A percentile compares a stretch with the other conserved stretches of the same genome.
phyloP scores from a whole-genome alignment of 2,113 vertebrate species.

The Bombycilla garrulus region DNA sequence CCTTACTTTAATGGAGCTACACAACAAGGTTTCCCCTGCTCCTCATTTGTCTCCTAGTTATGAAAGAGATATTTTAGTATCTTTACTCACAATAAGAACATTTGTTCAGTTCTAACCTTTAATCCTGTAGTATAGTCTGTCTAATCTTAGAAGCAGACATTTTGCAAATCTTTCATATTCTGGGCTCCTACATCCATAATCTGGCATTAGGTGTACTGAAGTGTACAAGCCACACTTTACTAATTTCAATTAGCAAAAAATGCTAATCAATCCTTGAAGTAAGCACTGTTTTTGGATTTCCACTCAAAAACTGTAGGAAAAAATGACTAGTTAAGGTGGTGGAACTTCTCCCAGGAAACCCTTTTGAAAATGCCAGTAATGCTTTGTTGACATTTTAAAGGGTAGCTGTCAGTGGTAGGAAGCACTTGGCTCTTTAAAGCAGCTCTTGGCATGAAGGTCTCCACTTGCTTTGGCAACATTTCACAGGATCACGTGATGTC shows the following conservation, averaged over 20 bases:
- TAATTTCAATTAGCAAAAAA: not conserved
- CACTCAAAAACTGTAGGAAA: not conserved
- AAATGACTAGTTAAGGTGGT: not conserved
- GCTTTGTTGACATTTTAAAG: not conserved
- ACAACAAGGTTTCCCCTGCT: not conserved
- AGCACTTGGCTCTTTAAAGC: not conserved
- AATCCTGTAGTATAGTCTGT: not conserved
- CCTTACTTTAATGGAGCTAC: not conserved
- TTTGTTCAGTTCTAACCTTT: not conserved
- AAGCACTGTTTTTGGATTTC: not conserved
- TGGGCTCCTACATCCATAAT: not conserved
- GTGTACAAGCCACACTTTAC: not conserved
- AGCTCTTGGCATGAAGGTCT: not conserved
- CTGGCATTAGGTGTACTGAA: not conserved
- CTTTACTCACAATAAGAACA: not conserved
- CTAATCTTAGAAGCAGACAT: not conserved
- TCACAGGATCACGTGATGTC: not conserved
- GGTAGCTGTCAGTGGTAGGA: not conserved
- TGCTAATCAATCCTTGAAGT: not conserved
- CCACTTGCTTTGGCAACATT: not conserved
- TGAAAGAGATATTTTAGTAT: not conserved
- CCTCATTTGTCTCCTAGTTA: not conserved
- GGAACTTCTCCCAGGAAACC: not conserved
- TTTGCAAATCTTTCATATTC: not conserved
- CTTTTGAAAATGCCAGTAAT: not conserved